Conservation (phyloP, 2,797 vertebrate species). For the Amniataba percoides region DNA sequence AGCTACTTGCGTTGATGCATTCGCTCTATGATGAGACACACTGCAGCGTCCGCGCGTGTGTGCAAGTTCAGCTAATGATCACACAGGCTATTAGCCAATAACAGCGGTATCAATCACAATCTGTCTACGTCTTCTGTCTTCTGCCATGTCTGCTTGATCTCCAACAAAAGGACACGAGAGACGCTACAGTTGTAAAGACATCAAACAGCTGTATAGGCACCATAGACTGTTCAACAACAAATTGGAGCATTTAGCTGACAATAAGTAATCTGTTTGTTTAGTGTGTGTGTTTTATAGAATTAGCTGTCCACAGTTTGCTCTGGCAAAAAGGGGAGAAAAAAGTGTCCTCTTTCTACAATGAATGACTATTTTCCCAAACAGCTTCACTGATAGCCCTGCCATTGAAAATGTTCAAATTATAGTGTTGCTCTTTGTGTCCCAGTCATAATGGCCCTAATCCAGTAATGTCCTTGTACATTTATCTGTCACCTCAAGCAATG, state of each 20-base stretch:
- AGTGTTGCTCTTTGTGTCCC: constrained; percentile 66
- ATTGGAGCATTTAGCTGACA: constrained; percentile 46
- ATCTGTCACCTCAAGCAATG: constrained; percentile 53
- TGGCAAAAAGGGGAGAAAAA: constrained; percentile 9
- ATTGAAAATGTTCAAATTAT: constrained; percentile 76
- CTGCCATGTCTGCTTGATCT: constrained; percentile 43
- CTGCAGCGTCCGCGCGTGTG: not conserved
- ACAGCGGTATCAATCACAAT: constrained; percentile 43
- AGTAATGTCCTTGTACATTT: constrained; percentile 60
- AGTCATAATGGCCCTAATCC: constrained; percentile 71
- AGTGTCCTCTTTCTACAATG: constrained; percentile 46
- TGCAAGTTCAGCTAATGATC: constrained; percentile 33
- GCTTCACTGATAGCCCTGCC: constrained; percentile 62
- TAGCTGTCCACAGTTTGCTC: constrained; percentile 37
- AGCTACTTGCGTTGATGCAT: constrained; percentile 9
- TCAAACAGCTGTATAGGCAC: constrained; percentile 23
- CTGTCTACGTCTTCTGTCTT: constrained; percentile 23
- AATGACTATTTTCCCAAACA: constrained; percentile 75
- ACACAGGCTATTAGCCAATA: constrained; percentile 44
- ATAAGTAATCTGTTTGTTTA: constrained; percentile 42
- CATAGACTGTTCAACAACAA: constrained; percentile 10
- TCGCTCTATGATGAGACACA: not conserved
- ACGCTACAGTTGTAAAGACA: constrained; percentile 24
- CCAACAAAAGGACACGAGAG: constrained; percentile 48
- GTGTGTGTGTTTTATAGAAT: constrained; percentile 52